Conservation (phyloP, 2,113 vertebrate genomes). For the Siniperca knerii region DNA sequence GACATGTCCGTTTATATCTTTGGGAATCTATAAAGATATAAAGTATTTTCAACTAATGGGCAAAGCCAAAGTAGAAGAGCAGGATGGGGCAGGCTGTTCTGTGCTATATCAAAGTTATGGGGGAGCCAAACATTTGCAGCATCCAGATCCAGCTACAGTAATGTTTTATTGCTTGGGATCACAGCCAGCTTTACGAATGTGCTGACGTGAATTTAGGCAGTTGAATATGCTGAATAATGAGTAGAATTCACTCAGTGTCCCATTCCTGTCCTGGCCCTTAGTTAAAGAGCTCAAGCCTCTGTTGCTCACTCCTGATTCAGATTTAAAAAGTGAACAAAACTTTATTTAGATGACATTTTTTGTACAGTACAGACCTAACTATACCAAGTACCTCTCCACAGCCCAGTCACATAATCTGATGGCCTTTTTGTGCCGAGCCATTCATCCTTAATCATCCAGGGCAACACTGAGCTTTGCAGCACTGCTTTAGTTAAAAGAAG, state of each 20-base stretch:
- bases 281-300: neutral
- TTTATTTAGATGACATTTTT: neutral
- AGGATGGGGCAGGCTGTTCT: neutral
- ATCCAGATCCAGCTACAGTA: conserved; percentile 38
- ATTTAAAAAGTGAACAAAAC: neutral
- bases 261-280: conserved; percentile 15
- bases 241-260: conserved; percentile 35
- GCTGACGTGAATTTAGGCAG: conserved; percentile 64
- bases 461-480: conserved; percentile 65
- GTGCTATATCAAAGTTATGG: conserved; percentile 37
- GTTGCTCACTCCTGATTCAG: neutral
- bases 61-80: neutral
- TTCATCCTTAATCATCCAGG: conserved; percentile 76
- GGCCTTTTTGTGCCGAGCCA: conserved; percentile 69
- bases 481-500: conserved; percentile 74
- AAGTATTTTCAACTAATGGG: neutral
- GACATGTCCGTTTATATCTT: neutral
- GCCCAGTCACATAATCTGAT: conserved; percentile 69
- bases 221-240: conserved; percentile 65
- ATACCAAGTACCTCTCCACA: conserved; percentile 40
- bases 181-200: conserved; percentile 63
- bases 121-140: conserved; percentile 44
- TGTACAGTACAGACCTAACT: conserved; percentile 41
- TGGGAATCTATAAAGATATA: neutral
- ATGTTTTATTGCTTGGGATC: conserved; percentile 56